Base-by-base conservation (phyloP, 2,113 vertebrate genomes). In the Eolophus roseicapilla region DNA sequence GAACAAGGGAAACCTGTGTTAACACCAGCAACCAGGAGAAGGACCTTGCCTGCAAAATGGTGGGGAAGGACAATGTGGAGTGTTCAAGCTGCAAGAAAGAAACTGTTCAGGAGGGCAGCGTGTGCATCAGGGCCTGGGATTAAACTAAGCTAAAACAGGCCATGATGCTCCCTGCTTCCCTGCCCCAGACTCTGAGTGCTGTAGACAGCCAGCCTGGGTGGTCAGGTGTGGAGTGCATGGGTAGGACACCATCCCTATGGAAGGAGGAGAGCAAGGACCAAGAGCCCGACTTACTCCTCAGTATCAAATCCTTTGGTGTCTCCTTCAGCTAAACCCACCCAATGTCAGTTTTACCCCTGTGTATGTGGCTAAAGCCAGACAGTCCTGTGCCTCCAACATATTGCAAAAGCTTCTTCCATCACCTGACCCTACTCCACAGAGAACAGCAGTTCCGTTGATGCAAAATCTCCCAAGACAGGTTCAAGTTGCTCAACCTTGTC, bases 1-100 rank as follows among this genome's bases (percentile, higher is more conserved):
- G 97, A 97, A 98, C 97, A 98, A 98, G 97, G 96, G 92, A 97
- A 96, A 96, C 69, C 86, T 98, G 97, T 98, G 97, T 98, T 98
- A 96, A 92, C 92, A 96, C 63, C 62, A 97, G 95, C 91, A 92
- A 89, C 92, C 71, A 43, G 90, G 86, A 97, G 97, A 97, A 96
- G 93, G 90, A 84, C 90, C 69, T 90, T 93, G 95, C 86, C 70
- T 77, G 89, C 94, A 81, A 83, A 95, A 52, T 37, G 71, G 35
- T 55, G 85, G 91, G 86, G 79, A 74, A 93, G 89, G 95, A 97
- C 97, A 97, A 95, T 97, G 76, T 27, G 47, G 94, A 75, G 97
- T 76, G 96, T 97, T 97, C 75, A 97, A 59, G 39, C 92, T 93
- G 81, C 81, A 82, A 95, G 96, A 98, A 97, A 95, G 91, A 92